Evolutionary conservation across 2,113 vertebrate species (phyloP), one percentile per base, ranked within the genome.

Genomic region (Triplophysa dalaica): DNA sequence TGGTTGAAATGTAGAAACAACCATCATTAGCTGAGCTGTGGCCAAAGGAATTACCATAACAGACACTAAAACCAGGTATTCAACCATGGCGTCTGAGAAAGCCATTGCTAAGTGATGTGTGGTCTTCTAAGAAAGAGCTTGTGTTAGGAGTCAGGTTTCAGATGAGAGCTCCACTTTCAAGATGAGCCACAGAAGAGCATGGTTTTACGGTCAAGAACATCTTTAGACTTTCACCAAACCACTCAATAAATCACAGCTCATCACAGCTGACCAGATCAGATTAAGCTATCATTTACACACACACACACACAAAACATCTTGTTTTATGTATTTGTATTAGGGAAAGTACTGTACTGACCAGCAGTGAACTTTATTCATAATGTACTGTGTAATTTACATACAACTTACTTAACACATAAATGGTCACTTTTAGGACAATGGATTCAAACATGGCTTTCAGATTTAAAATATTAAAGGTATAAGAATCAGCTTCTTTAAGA

Each of bases 71-170:
- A 41, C 7, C 29, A 4, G 26, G 33, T 26, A 54, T 19, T 58
- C 29, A 60, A 74, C 19, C 26, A 73, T 58, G 48, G 14, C 38
- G 16, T 73, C n/a, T 73, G 70, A 41, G 11, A 60, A 41, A 60
- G 70, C 4, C 29, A 60, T 60, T 74, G 26, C 4, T 41, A 33
- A 41, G 9, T 60, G 26, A 52, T 68, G 66, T 17, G 66, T 45
- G 66, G 50, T 52, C 50, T 52, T 52, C 4, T 12, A 45, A 52
- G 14, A 4, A 50, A 11, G 14, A 52, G 14, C 50, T 52, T 16
- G 50, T 16, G 50, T 52, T 17, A 52, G 50, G 50, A 52, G 50
- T 52, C 16, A 52, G 4, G 50, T 52, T 52, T 16, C 14, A 52
- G 16, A 52, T 16, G 50, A 52, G 14, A 52, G 50, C 4, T 52